These are phyloP conservation scores for Pocillopora verrucosa DNA, from an alignment of 64 coral and sea anemone genomes.

Conservation along the genomic window DNA sequence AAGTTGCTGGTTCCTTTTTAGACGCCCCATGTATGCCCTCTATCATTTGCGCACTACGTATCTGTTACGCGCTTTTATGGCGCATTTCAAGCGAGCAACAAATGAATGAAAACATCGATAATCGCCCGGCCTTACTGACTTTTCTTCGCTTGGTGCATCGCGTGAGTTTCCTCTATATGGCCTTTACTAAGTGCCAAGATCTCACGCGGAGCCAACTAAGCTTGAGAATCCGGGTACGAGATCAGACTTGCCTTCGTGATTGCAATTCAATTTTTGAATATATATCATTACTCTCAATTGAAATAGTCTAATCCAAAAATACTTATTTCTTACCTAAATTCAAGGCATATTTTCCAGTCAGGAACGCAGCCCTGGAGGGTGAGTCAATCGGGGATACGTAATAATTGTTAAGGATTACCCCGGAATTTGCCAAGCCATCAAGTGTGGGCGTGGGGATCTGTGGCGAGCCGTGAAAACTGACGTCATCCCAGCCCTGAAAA, in stretches of 20 bases:
- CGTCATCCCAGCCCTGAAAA: constrained; percentile 89
- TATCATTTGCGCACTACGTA: background rate
- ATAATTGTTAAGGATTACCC: constrained; percentile 90
- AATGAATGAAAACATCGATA: too few relatives aligned
- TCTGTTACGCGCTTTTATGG: too few relatives aligned
- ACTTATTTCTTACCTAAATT: constrained; percentile 64
- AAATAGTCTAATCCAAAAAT: background rate
- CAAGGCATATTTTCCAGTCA: constrained; percentile 94
- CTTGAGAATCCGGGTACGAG: too few relatives aligned
- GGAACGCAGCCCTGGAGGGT: constrained; percentile 82
- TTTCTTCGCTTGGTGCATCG: too few relatives aligned
- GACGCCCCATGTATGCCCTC: background rate
- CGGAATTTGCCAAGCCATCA: constrained; percentile 75
- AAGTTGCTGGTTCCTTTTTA: background rate
- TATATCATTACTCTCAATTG: too few relatives aligned
- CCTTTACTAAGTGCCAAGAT: too few relatives aligned
- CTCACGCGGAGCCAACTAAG: too few relatives aligned
- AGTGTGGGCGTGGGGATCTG: constrained; percentile 89
- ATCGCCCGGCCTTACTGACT: too few relatives aligned
- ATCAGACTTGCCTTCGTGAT: too few relatives aligned
- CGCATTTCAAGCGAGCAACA: too few relatives aligned
- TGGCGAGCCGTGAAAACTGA: constrained; percentile 93
- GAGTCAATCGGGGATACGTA: constrained; percentile 84
- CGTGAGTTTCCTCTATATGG: too few relatives aligned
- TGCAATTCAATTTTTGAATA: too few relatives aligned